phyloP scores from a whole-genome alignment of 2,888 invertebrate genomes.

The Cosmia pyralina region DNA sequence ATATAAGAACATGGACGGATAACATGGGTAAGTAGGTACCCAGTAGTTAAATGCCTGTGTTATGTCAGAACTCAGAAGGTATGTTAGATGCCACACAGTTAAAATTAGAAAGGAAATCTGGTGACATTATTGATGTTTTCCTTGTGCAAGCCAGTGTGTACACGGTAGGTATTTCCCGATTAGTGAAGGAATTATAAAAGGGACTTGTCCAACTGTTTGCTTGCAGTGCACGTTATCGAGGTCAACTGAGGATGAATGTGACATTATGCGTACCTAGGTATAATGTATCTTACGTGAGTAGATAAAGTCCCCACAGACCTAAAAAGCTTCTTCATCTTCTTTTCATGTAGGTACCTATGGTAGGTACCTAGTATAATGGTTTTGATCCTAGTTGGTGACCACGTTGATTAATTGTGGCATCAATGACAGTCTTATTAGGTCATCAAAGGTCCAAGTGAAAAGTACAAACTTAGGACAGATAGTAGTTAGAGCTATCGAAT shows the following conservation, averaged over 20 bases:
- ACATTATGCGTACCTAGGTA: neutral
- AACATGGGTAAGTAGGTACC: no score
- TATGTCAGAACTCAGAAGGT: neutral
- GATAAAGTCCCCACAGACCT: neutral
- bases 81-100: neutral
- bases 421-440: no score
- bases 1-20: neutral
- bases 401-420: no score
- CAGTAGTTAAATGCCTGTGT: neutral
- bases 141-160: constrained; percentile 1
- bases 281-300: neutral
- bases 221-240: constrained; percentile 4
- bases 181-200: constrained; percentile 7
- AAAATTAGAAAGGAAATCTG: neutral
- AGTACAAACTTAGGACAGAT: neutral
- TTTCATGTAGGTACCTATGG: no score
- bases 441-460: no score
- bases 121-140: neutral
- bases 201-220: constrained; percentile 3
- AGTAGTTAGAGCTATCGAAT: neutral
- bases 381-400: no score
- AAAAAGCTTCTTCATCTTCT: neutral
- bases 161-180: constrained; percentile 1
- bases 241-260: constrained; percentile 6
- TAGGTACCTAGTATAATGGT: no score